Percentiles rank a stretch among this genome's conserved stretches.
phyloP scores from a whole-genome alignment of 2,888 invertebrate genomes.

The Chydorus sphaericus region DNA sequence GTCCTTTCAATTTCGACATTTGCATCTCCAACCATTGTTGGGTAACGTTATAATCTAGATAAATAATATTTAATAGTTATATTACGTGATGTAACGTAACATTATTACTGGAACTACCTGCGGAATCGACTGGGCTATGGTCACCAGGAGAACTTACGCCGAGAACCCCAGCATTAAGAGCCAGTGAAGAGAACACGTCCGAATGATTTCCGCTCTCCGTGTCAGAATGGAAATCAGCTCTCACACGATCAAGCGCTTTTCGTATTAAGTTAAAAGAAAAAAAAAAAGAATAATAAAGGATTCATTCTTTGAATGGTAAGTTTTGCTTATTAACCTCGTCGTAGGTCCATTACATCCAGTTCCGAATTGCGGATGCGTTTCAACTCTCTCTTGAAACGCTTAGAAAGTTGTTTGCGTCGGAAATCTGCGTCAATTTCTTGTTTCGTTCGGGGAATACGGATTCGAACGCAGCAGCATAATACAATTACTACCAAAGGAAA shows the following conservation, averaged over 20 bases:
- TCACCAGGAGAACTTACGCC: constrained; percentile 6
- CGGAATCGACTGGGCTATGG: constrained; percentile 1
- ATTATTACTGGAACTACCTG: neutral
- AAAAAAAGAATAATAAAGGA: too few relatives aligned
- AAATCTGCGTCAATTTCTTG: constrained; percentile 91
- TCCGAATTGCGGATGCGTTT: constrained; percentile 67
- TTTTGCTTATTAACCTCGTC: constrained; percentile 52
- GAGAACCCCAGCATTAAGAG: neutral
- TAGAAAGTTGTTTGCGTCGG: constrained; percentile 63
- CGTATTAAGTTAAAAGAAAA: too few relatives aligned
- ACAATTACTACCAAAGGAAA: constrained; percentile 48
- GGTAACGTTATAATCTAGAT: constrained; percentile 5
- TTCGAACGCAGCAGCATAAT: constrained; percentile 76
- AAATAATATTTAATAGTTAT: neutral
- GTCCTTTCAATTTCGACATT: constrained; percentile 6
- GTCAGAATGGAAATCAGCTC: constrained; percentile 44
- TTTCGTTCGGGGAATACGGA: constrained; percentile 82
- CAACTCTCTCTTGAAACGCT: constrained; percentile 64
- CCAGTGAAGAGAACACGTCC: constrained; percentile 8
- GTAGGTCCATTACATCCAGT: constrained; percentile 67
- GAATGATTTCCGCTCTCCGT: constrained; percentile 30
- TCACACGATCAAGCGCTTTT: constrained; percentile 51
- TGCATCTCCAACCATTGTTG: constrained; percentile 15
- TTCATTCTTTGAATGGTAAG: too few relatives aligned
- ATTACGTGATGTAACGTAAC: neutral